Evolutionary conservation across 2,113 vertebrate genomes (phyloP).

Genomic region (Tupaia chinensis): DNA sequence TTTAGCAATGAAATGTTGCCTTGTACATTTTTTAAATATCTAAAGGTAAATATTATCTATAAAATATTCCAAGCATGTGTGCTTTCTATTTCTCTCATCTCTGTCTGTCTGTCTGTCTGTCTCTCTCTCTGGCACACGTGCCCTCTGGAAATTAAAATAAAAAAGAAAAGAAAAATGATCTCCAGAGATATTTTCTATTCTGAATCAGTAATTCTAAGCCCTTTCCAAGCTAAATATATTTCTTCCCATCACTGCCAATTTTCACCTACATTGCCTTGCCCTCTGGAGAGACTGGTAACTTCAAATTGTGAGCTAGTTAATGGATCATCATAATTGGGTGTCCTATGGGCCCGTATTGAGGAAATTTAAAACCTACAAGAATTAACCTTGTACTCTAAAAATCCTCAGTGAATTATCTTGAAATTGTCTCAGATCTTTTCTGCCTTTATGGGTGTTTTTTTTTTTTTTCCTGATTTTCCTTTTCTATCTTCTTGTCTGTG

Average conservation of each 20-base stretch:
- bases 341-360: neutral
- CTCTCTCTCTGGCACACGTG: too few species aligned
- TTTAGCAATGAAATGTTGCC: neutral
- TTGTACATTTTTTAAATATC: neutral
- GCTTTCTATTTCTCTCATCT: too few species aligned
- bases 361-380: neutral
- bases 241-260: neutral
- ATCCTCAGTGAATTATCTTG: neutral
- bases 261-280: neutral
- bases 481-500: neutral
- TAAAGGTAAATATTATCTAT: neutral
- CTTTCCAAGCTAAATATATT: neutral
- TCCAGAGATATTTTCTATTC: neutral
- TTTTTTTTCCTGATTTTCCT: neutral
- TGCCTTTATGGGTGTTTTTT: neutral
- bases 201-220: neutral
- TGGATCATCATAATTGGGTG: neutral
- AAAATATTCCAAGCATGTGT: neutral
- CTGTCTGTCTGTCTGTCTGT: too few species aligned
- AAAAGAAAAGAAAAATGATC: too few species aligned
- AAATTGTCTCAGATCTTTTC: neutral
- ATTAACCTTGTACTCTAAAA: neutral
- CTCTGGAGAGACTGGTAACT: neutral
- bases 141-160: too few species aligned
- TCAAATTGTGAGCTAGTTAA: neutral